These are phyloP conservation scores for Drosophila ezoana DNA, from an alignment of 2,888 invertebrate species.

Conservation along the genomic window DNA sequence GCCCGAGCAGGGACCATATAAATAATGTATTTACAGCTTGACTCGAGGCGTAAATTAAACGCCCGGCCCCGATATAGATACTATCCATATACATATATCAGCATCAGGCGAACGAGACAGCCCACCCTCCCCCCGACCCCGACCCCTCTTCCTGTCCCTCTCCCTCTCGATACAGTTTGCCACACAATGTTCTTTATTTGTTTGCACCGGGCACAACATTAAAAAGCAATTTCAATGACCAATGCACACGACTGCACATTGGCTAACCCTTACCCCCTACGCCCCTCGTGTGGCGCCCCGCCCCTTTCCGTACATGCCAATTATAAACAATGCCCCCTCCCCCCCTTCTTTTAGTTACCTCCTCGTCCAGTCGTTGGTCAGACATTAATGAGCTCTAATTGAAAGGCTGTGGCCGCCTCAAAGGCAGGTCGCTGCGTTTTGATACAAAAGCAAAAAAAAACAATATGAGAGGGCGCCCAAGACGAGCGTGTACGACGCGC, in stretches of 20 bases:
- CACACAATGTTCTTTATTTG: constrained; percentile 47
- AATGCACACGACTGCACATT: constrained; percentile 71
- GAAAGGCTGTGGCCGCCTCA: constrained; percentile 52
- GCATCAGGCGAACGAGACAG: constrained; percentile 3
- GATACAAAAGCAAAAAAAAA: constrained; percentile 48
- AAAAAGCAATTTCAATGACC: constrained; percentile 73
- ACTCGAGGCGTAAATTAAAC: constrained; percentile 69
- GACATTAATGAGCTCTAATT: constrained; percentile 73
- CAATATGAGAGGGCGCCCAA: background rate
- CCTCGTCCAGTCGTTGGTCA: background rate
- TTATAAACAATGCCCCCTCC: constrained; percentile 63
- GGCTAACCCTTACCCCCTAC: background rate
- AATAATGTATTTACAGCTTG: constrained; percentile 63
- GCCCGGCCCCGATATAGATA: constrained; percentile 23
- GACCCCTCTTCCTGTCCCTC: too few relatives aligned
- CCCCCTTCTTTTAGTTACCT: background rate
- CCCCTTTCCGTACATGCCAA: constrained; percentile 40
- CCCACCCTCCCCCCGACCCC: background rate
- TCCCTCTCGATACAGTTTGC: constrained; percentile 15
- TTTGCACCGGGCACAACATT: constrained; percentile 58
- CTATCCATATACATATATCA: constrained; percentile 14
- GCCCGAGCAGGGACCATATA: constrained; percentile 34
- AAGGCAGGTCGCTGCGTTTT: constrained; percentile 50
- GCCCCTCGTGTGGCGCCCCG: constrained; percentile 5
- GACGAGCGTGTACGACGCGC: too few relatives aligned